phyloP scores from a whole-genome alignment of 2,113 vertebrate species.

The Crotophaga sulcirostris region DNA sequence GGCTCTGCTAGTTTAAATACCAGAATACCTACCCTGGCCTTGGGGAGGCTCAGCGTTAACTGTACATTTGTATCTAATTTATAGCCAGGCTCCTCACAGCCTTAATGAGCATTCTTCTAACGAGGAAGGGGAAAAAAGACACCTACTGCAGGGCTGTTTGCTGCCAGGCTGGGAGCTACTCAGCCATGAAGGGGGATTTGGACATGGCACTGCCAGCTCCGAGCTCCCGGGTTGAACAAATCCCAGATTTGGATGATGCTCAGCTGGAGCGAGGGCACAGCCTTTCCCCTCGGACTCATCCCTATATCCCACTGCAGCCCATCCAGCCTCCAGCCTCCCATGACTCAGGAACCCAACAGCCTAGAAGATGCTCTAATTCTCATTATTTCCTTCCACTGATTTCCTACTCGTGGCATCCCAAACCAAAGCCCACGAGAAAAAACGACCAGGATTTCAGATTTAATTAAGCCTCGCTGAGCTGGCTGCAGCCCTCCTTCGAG shows the following conservation, averaged over 20 bases:
- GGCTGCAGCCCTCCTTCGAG: neutral
- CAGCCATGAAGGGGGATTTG: neutral
- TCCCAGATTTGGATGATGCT: neutral
- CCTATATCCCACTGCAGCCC: neutral
- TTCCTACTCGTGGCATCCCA: neutral
- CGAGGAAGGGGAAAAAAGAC: neutral
- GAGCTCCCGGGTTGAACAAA: neutral
- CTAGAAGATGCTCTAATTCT: constrained; percentile 34
- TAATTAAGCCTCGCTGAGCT: constrained; percentile 33
- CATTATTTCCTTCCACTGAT: constrained; percentile 31
- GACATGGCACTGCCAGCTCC: neutral
- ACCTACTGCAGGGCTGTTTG: neutral
- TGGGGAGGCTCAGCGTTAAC: neutral
- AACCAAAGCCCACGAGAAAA: constrained; percentile 37
- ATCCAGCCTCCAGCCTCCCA: neutral
- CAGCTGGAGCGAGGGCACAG: neutral
- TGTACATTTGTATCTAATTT: constrained; percentile 19
- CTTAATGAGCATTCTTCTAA: neutral
- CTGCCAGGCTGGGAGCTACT: neutral
- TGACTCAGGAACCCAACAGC: rapidly evolving
- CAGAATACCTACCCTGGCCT: constrained; percentile 3
- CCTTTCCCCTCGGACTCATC: neutral
- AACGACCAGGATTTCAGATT: constrained; percentile 3
- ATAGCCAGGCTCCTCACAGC: neutral
- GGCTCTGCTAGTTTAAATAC: constrained; percentile 38